Evolutionary conservation across 2,797 vertebrate species (phyloP).

Genomic region (Eremophila alpestris): DNA sequence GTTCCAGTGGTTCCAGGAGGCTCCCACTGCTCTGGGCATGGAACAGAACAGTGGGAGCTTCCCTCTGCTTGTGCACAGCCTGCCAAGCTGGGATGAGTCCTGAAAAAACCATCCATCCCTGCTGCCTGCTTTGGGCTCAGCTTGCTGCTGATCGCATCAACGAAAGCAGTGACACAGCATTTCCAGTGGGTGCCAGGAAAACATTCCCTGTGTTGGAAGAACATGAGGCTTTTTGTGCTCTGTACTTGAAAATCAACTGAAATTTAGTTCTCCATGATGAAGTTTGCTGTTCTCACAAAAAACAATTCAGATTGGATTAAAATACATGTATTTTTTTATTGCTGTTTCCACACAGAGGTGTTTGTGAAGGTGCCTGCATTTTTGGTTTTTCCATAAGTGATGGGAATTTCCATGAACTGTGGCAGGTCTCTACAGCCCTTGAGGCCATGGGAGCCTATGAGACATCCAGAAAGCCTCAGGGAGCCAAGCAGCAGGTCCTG

Average conservation of each 20-base stretch:
- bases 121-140: not conserved
- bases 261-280: not conserved
- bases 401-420: not conserved
- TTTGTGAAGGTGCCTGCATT: not conserved
- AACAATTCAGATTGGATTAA: not conserved
- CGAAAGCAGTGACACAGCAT: not conserved
- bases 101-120: not conserved
- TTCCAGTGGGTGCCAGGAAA: not conserved
- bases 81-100: not conserved
- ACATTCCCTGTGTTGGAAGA: not conserved
- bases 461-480: not conserved
- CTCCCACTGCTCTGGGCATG: not conserved
- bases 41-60: not conserved
- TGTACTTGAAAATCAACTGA: not conserved
- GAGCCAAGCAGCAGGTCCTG: not conserved
- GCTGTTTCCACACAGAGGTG: not conserved
- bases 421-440: not conserved
- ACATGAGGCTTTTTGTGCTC: not conserved
- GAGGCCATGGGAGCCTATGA: not conserved
- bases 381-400: not conserved
- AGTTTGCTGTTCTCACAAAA: constrained; percentile 11
- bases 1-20: not conserved
- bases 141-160: not conserved
- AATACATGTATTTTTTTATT: not conserved
- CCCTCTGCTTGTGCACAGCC: not conserved